Base-by-base conservation (phyloP, 2,113 vertebrate species). In the Prunella himalayana region DNA sequence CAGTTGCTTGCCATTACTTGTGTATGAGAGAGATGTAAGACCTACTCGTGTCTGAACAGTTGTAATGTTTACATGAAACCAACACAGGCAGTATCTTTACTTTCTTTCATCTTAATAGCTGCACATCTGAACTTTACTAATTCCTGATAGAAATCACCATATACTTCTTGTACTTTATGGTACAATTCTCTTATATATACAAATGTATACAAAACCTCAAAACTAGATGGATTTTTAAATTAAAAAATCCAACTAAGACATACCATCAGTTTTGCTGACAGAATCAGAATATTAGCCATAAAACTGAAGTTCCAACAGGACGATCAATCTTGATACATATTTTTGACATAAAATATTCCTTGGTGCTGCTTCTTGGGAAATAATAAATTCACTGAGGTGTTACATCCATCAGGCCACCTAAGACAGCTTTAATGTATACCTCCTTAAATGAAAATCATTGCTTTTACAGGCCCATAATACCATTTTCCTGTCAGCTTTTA, bases 401-500 rank as follows among this genome's bases (percentile, higher is more conserved):
- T 94, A 56, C 47, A 96, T 97, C 94, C 94, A 97, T 95, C 94
- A 93, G 84, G 45, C 27, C 37, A 79, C 73, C 83, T 72, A 71
- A 2, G 57, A 90, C 94, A 97, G 71, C 45, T 89, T 94, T 94
- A 94, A 93, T 90, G 80, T 91, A 91, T 93, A 90, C 79, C 86
- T 96, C 59, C 73, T 96, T 94, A 96, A 96, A 92, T 57, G 78
- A 92, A 97, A 94, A 85, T 91, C 75, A 94, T 70, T 91, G 91
- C 93, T 93, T 96, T 97, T 95, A 95, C 83, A 84, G 83, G 50
- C 66, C 59, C 42, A 94, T 93, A 92, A 93, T 87, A 78, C 76
- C 42, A 76, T 96, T 91, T 63, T 59, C 92, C 90, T 86, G 59
- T 39, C 90, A 94, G 80, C 83, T 83, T 91, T 96, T 92, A 91